Base-by-base conservation (phyloP, 2,113 vertebrate genomes). In the Oncorhynchus gorbuscha region DNA sequence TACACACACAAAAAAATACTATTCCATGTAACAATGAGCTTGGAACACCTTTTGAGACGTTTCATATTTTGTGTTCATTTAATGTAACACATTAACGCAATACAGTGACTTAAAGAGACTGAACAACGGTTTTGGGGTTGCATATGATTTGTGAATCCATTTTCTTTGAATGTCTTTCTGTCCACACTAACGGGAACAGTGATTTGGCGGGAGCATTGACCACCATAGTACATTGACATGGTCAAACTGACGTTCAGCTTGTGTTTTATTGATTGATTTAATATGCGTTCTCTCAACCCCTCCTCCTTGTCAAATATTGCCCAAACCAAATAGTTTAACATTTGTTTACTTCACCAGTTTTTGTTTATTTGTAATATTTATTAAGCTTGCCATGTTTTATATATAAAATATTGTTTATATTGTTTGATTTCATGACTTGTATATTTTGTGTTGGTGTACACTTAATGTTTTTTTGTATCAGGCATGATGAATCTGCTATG, bases 361-460 rank as follows among this genome's bases (percentile, higher is more conserved):
- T 84, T 87, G 83, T 92, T 80, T 90, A 79, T 91, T 83, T 90
- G 87, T 94, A 71, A 90, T 93, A 94, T 94, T 94, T 94, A 94
- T 94, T 94, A 88, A 85, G 85, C 86, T 81, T 91, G 81, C 76
- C 88, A 79, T 92, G 85, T 93, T 93, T 91, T 94, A 90, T 93
- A 91, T 89, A 89, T 90, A 90, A 91, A 84, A 87, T 86, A 88
- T 85, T 89, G 76, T 92, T 92, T 89, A 87, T 86, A 88, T 85
- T 89, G 76, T 92, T 92, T 89, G 80, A 85, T 81, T 88, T 85
- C 71, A 84, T 84, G 79, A 83, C 81, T 89, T 88, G 87, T 84
- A 85, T n/a, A 69, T 89, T 80, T 79, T 74, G 68, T 79, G 85
- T 89, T 75, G 71, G 72, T 84, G 81, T 91, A 89, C 86, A 85